A percentile compares a stretch with the other conserved stretches of the same genome.
These are phyloP conservation scores for Vireo griseus DNA, from an alignment of 2,797 vertebrate species.

Conservation along the genomic window DNA sequence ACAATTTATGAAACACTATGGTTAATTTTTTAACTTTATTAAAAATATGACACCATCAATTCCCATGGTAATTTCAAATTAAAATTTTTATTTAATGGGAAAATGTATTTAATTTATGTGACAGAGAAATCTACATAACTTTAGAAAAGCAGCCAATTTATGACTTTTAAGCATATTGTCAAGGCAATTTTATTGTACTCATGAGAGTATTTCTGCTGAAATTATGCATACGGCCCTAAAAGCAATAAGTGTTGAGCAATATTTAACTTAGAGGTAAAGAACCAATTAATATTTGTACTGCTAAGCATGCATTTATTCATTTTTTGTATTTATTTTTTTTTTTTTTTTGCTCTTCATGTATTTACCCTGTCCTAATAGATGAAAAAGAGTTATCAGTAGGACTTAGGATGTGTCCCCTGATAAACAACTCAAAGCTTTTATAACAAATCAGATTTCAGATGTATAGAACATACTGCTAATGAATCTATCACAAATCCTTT, in stretches of 20 bases:
- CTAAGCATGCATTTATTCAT: neutral
- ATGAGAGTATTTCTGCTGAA: constrained; percentile 51
- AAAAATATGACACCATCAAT: neutral
- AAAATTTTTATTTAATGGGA: neutral
- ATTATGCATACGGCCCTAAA: constrained; percentile 1
- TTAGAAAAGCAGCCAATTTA: constrained; percentile 73
- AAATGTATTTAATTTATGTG: constrained; percentile 55
- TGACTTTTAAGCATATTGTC: constrained; percentile 74
- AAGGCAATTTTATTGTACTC: constrained; percentile 69
- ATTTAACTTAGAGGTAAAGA: constrained; percentile 29
- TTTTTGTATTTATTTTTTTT: neutral
- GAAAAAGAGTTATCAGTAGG: neutral
- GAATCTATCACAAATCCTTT: neutral
- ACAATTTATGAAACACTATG: neutral
- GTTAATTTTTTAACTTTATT: neutral
- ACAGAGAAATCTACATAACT: constrained; percentile 16
- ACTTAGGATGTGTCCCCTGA: neutral
- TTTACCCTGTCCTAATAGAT: neutral
- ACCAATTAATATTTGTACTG: constrained; percentile 2
- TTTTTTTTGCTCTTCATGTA: neutral
- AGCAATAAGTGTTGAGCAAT: neutral
- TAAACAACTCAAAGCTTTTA: neutral
- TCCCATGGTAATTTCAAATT: constrained; percentile 5
- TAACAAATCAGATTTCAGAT: neutral
- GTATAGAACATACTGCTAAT: neutral